phyloP scores from a whole-genome alignment of 2,888 invertebrate genomes.

The Chironomus tentans region DNA sequence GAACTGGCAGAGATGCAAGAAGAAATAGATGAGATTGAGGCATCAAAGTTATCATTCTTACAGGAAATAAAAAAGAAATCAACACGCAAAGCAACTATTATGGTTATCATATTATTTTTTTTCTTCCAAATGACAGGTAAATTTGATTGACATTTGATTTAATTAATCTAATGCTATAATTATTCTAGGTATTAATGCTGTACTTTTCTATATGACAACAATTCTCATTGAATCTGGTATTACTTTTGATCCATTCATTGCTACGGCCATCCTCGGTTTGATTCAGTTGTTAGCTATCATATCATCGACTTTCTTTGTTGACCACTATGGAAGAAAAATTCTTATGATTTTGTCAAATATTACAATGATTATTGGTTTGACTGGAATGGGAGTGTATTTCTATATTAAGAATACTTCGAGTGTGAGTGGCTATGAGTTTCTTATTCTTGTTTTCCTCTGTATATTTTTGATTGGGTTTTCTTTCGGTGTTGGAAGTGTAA shows the following conservation, averaged over 20 bases:
- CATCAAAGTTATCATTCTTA: not conserved
- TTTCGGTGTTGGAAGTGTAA: conserved; percentile 3
- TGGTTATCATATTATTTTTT: not conserved
- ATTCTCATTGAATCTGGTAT: not conserved
- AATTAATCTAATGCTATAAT: too few relatives aligned
- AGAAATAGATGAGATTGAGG: not conserved
- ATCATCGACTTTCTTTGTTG: not conserved
- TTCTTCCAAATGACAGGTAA: conserved; percentile 3
- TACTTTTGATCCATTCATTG: not conserved
- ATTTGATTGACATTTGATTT: too few relatives aligned
- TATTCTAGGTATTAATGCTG: conserved; percentile 4
- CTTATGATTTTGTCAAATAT: not conserved
- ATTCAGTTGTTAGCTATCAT: not conserved
- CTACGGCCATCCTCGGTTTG: not conserved
- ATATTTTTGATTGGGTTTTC: not conserved
- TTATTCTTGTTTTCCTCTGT: not conserved
- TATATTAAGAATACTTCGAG: not conserved
- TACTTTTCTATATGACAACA: not conserved
- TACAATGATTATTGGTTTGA: not conserved
- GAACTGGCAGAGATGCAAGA: not conserved
- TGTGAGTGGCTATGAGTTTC: not conserved
- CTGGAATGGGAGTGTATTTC: not conserved
- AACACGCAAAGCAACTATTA: not conserved
- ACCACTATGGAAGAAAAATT: conserved; percentile 12
- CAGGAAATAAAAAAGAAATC: not conserved